Base-by-base conservation (phyloP, 2,113 vertebrate species). In the Morphnarchus princeps region DNA sequence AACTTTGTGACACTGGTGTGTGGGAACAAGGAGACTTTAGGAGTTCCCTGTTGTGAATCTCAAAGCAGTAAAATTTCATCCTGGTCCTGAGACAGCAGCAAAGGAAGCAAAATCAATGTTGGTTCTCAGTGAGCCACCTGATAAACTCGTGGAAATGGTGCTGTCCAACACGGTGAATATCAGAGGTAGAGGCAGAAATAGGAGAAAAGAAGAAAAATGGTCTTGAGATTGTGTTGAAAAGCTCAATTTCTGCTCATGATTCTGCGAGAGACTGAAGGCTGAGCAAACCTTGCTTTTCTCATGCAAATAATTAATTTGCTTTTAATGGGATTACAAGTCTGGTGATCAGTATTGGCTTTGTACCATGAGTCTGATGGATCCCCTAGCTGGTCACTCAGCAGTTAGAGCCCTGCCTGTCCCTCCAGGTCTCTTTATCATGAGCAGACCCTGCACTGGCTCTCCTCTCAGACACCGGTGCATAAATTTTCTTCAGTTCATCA, bases 101-200 rank as follows among this genome's bases (percentile, higher is more conserved):
- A 52, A 58, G 57, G 49, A 72, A 65, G 15, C 34, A 58, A 65
- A 70, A 63, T 77, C 77, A 26, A 4, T 57, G 59, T 32, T 89
- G 32, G 61, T 38, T 95, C 70, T 47, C 40, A 31, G 18, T 13
- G 17, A 86, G 61, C 20, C 42, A 49, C 47, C 36, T 82, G 78
- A 66, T 65, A 36, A 70, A 38, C 18, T 67, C 63, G 40, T 82
- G 49, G 49, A 50, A 91, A 52, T 2, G 2, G 2, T 55, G 25
- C 45, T 58, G 45, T 81, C 50, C 76, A 55, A 19, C 32, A n/a
- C 0, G 0, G 38, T 42, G 34, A 81, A 4, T 86, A 14, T 26
- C 52, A 52, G 59, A 80, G 54, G 32, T 1, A 66, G 59, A 80
- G 45, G 24, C 12, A 88, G 45, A 94, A 74, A 90, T 1, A 74